Evolutionary conservation across 1,140 invertebrate species (phyloP).

Genomic region (Octopus bimaculoides): DNA sequence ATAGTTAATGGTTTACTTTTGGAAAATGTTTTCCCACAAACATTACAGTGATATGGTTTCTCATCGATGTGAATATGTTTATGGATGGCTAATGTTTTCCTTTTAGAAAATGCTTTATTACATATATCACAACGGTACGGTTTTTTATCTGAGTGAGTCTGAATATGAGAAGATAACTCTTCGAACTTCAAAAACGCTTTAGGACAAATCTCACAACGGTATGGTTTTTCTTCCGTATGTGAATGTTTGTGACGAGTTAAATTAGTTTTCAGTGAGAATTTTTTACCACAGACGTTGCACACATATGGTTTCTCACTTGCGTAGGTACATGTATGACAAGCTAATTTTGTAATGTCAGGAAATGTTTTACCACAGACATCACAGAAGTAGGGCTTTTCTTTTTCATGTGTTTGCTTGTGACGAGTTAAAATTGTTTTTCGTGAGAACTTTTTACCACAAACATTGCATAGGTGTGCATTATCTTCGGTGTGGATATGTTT

Average conservation of each 20-base stretch:
- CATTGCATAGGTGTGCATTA: slow-evolving; percentile 66
- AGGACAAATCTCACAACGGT: slow-evolving; percentile 66
- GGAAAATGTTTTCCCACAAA: slow-evolving; percentile 22
- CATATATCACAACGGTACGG: slow-evolving; percentile 9
- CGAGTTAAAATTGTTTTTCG: slow-evolving; percentile 67
- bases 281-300: slow-evolving; percentile 65
- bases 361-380: slow-evolving; percentile 58
- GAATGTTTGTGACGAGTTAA: slow-evolving; percentile 76
- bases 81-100: slow-evolving; percentile 10
- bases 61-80: slow-evolving; percentile 56
- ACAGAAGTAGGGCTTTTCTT: slow-evolving; percentile 79
- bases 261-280: slow-evolving; percentile 59
- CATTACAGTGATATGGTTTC: slow-evolving; percentile 68
- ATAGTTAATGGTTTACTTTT: slow-evolving; percentile 64
- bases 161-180: slow-evolving; percentile 11
- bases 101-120: slow-evolving; percentile 16
- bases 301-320: slow-evolving; percentile 66
- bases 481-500: slow-evolving; percentile 60
- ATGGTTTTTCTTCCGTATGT: slow-evolving; percentile 82
- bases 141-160: slow-evolving; percentile 8
- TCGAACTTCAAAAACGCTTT: slow-evolving; percentile 39
- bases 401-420: slow-evolving; percentile 76
- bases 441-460: slow-evolving; percentile 62
- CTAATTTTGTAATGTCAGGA: slow-evolving; percentile 24
- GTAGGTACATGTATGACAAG: slow-evolving; percentile 41